These are phyloP conservation scores for Myripristis jacobus DNA, from an alignment of 2,797 vertebrate species.

Conservation along the genomic window DNA sequence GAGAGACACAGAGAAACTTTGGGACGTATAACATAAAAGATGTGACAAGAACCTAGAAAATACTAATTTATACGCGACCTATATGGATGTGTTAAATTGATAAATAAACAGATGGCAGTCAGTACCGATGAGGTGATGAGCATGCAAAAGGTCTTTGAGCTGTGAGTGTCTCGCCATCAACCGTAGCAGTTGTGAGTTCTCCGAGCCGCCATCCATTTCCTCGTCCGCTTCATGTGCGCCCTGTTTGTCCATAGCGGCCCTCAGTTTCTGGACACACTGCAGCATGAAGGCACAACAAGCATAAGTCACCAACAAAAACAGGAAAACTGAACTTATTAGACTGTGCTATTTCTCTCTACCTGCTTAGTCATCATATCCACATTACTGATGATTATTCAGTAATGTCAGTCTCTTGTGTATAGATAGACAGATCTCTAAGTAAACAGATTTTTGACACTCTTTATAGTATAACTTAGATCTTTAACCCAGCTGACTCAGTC, in stretches of 20 bases:
- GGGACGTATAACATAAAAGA: not conserved
- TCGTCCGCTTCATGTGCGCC: constrained; percentile 43
- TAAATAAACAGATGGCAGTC: not conserved
- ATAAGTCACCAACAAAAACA: not conserved
- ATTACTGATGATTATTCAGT: too few relatives aligned
- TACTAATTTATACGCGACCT: too few relatives aligned
- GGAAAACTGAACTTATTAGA: too few relatives aligned
- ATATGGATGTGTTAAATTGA: not conserved
- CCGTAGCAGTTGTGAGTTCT: constrained; percentile 54
- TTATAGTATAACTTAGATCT: too few relatives aligned
- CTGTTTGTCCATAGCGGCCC: constrained; percentile 54
- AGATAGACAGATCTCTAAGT: too few relatives aligned
- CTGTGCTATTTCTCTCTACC: too few relatives aligned
- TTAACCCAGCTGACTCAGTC: too few relatives aligned
- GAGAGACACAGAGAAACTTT: not conserved
- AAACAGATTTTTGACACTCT: not conserved
- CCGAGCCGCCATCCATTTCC: constrained; percentile 47
- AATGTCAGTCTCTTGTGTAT: too few relatives aligned
- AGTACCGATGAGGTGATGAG: constrained; percentile 88
- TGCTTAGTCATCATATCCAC: too few relatives aligned
- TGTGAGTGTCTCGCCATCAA: constrained; percentile 79
- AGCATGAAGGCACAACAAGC: not conserved
- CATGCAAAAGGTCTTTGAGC: constrained; percentile 78
- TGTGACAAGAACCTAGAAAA: too few relatives aligned
- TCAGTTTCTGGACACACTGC: constrained; percentile 68